A percentile compares a stretch with the other conserved stretches of the same genome.
These are phyloP conservation scores for Stegana nigrithorax DNA, from an alignment of 2,888 invertebrate genomes.

Conservation along the genomic window DNA sequence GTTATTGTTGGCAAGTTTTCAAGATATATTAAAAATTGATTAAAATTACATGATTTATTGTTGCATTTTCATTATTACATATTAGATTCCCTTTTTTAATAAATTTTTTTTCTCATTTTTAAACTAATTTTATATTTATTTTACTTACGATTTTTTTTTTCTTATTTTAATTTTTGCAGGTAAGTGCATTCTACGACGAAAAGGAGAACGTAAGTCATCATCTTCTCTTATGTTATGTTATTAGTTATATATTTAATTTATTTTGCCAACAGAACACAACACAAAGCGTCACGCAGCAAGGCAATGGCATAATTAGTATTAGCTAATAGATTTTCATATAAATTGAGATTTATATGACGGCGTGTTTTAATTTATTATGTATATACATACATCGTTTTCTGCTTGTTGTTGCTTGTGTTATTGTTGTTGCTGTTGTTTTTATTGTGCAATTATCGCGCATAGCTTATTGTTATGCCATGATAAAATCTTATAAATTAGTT, in stretches of 20 bases:
- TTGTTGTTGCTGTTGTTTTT: conserved; percentile 54
- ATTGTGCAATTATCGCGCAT: conserved; percentile 25
- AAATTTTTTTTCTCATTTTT: conserved; percentile 19
- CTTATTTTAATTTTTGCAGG: conserved; percentile 43
- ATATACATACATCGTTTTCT: too few relatives aligned
- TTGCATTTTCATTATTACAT: background rate
- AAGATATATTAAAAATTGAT: conserved; percentile 37
- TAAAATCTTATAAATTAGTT: conserved; percentile 57
- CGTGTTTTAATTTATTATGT: conserved; percentile 3
- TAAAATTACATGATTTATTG: conserved; percentile 16
- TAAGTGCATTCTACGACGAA: conserved; percentile 60
- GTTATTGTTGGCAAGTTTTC: conserved; percentile 34
- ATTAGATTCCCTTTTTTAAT: conserved; percentile 29
- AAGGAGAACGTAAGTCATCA: conserved; percentile 63
- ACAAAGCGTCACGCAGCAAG: too few relatives aligned
- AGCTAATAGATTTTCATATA: conserved; percentile 58
- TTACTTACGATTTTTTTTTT: conserved; percentile 29
- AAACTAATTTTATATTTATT: conserved; percentile 16
- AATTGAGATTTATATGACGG: conserved; percentile 54
- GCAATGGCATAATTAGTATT: background rate
- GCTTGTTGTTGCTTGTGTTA: too few relatives aligned
- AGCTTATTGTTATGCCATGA: conserved; percentile 23
- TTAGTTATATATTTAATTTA: too few relatives aligned
- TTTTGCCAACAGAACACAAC: too few relatives aligned
- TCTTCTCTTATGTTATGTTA: too few relatives aligned